Evolutionary conservation across 2,888 invertebrate genomes (phyloP).

Genomic region (Erebia epiphron): DNA sequence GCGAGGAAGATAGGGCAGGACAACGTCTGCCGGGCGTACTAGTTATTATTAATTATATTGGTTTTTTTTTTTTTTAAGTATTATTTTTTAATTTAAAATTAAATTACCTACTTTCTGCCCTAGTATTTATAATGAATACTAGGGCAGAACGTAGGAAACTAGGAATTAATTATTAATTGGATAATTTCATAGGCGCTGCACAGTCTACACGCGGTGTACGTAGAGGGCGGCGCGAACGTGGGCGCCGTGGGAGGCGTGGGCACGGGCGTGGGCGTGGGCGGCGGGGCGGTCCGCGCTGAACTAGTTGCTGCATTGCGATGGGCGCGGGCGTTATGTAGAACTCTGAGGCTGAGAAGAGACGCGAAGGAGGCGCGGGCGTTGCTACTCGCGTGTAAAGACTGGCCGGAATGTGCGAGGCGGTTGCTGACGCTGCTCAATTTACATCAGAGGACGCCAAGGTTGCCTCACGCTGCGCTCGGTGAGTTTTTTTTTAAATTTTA

Average conservation of each 20-base stretch:
- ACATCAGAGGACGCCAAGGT: slow-evolving; percentile 91
- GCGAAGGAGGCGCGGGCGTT: slow-evolving; percentile 86
- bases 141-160: too few species aligned
- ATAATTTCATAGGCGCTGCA: slow-evolving; percentile 91
- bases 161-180: too few species aligned
- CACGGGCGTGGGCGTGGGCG: slow-evolving; percentile 67
- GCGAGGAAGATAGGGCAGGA: too few species aligned
- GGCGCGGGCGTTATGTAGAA: slow-evolving; percentile 88
- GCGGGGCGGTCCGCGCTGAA: slow-evolving; percentile 92
- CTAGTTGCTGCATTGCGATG: slow-evolving; percentile 92
- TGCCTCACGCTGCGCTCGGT: slow-evolving; percentile 91
- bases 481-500: slow-evolving; percentile 1
- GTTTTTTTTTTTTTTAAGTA: too few species aligned
- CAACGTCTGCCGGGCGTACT: too few species aligned
- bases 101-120: too few species aligned
- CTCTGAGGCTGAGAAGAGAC: slow-evolving; percentile 86
- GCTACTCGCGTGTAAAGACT: slow-evolving; percentile 90
- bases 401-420: slow-evolving; percentile 93
- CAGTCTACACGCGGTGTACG: slow-evolving; percentile 96
- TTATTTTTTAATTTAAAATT: too few species aligned
- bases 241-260: slow-evolving; percentile 89
- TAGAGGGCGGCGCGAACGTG: slow-evolving; percentile 91
- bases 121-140: too few species aligned
- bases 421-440: slow-evolving; percentile 94
- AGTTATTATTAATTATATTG: too few species aligned